Conservation (phyloP, 2,888 invertebrate species). For the Dynastes hyllus region DNA sequence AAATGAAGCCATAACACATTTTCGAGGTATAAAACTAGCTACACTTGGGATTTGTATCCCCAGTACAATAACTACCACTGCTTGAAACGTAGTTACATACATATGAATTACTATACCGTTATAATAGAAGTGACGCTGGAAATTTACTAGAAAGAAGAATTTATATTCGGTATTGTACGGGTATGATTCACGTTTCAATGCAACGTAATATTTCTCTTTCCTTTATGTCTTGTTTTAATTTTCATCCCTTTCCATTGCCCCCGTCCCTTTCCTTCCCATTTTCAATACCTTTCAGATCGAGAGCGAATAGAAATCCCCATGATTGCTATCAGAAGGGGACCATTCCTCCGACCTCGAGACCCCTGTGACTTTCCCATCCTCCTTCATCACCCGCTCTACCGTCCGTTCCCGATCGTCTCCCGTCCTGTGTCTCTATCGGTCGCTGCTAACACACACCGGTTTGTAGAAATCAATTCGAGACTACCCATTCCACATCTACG, state of each 20-base stretch:
- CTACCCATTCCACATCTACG: slow-evolving; percentile 52
- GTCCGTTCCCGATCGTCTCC: slow-evolving; percentile 24
- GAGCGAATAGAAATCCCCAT: slow-evolving; percentile 1
- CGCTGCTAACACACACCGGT: slow-evolving; percentile 60
- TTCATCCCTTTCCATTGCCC: not conserved
- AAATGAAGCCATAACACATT: no score
- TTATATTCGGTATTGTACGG: no score
- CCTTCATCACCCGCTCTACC: not conserved
- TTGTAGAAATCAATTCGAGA: slow-evolving; percentile 68
- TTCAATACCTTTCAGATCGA: slow-evolving; percentile 3
- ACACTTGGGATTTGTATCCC: no score
- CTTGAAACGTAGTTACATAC: not conserved
- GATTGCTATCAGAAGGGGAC: not conserved
- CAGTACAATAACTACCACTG: no score
- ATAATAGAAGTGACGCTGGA: no score
- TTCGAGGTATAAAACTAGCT: no score
- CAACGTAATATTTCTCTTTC: not conserved
- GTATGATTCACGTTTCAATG: no score
- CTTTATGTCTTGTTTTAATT: not conserved
- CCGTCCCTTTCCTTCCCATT: not conserved
- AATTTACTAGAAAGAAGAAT: no score
- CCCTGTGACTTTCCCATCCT: slow-evolving; percentile 23
- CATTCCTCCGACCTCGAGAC: slow-evolving; percentile 16
- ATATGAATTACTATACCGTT: not conserved
- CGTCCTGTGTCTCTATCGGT: not conserved